Base-by-base conservation (phyloP, 2,797 vertebrate species). In the Microhierax caerulescens region DNA sequence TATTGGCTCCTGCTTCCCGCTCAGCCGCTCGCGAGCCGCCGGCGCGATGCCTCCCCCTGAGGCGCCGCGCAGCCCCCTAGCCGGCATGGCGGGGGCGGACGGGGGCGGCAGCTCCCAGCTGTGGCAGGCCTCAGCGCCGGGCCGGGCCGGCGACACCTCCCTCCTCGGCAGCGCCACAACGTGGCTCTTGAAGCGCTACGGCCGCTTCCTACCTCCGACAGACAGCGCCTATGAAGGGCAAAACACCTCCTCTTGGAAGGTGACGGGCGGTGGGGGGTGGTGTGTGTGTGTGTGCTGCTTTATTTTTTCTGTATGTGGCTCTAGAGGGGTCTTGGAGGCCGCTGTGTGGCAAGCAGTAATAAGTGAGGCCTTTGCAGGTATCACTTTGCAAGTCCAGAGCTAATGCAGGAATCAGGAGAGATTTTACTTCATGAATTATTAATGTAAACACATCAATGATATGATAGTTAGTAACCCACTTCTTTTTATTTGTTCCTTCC, bases 121-220 rank as follows among this genome's bases (percentile, higher is more conserved):
- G 3, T 36, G 39, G 2, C 82, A 24, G 32, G 22, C 41, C 2
- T 64, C 19, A 2, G 9, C 5, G 2, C 17, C 39, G 34, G 36
- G 18, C 10, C 19, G 45, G 22, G 1, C 36, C 5, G 20, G 43
- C 2, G 24, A 63, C 30, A 18, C 47, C 14, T 84, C 48, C 16
- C 37, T 84, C 14, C 91, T 79, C 13, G 18, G 61, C 50, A 68
- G 30, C 78, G 78, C 77, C 45, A 2, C 80, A 2, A 84, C 97
- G 20, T 99, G 99, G 99, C 98, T 91, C 13, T 83, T 99, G 85
- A 98, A 98, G 92, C 98, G 99, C 22, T 99, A 99, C 16, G 99
- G 98, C 7, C 98, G 99, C 34, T 98, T 99, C 28, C 64, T 98
- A 2, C 98, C 97, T 1, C 72, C 45, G 18, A 81, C 32, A 68